Evolutionary conservation across 2,797 vertebrate species (phyloP).

Genomic region (Sandelia bainsii): DNA sequence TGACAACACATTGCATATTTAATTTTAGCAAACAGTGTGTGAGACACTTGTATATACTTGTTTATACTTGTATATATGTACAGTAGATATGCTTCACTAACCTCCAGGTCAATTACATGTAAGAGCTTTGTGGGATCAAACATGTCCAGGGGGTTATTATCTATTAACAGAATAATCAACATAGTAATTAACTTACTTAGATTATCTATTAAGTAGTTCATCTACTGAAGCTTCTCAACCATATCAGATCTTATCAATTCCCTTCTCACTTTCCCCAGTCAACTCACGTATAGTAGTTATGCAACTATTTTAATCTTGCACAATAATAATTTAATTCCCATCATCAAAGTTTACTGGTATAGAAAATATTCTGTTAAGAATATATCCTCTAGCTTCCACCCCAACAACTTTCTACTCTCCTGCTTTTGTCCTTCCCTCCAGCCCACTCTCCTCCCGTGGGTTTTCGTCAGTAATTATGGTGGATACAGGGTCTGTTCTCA

Average conservation of each 20-base stretch:
- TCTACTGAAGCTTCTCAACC: constrained; percentile 49
- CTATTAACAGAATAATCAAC: constrained; percentile 59
- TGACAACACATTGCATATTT: not conserved
- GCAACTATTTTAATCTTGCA: constrained; percentile 36
- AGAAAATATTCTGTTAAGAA: constrained; percentile 56
- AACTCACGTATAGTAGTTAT: constrained; percentile 21
- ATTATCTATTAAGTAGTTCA: constrained; percentile 51
- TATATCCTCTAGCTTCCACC: constrained; percentile 28
- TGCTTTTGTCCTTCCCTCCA: constrained; percentile 19
- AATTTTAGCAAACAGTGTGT: not conserved
- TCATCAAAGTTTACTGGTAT: constrained; percentile 43
- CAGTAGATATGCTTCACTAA: constrained; percentile 8
- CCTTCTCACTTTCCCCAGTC: constrained; percentile 23
- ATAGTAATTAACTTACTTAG: constrained; percentile 58
- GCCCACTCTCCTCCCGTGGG: constrained; percentile 42
- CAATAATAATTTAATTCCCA: constrained; percentile 37
- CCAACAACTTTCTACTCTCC: constrained; percentile 25
- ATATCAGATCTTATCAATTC: constrained; percentile 35
- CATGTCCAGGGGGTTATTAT: constrained; percentile 37
- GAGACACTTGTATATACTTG: too few relatives aligned
- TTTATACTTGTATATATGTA: not conserved
- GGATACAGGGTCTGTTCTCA: constrained; percentile 46
- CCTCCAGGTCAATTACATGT: constrained; percentile 20
- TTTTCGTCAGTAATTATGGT: constrained; percentile 62
- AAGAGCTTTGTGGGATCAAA: constrained; percentile 10